Evolutionary conservation across 2,113 vertebrate genomes (phyloP).

Genomic region (Malurus cyaneus): DNA sequence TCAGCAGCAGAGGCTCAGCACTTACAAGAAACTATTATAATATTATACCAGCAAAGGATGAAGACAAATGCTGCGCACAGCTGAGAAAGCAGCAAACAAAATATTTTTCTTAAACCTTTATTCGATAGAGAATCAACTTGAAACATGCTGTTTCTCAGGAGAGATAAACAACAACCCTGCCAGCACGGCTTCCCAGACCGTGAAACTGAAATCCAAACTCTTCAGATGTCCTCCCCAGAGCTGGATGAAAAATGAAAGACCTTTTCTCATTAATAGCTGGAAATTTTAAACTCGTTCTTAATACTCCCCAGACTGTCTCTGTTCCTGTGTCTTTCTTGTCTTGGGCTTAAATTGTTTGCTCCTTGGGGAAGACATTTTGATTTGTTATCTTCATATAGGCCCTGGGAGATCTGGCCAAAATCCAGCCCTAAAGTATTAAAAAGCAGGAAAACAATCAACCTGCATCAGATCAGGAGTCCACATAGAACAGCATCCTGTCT

Average conservation of each 20-base stretch:
- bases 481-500: constrained; percentile 37
- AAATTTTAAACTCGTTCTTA: constrained; percentile 55
- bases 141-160: constrained; percentile 61
- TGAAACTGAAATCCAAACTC: constrained; percentile 62
- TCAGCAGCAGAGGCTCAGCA: constrained; percentile 52
- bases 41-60: constrained; percentile 46
- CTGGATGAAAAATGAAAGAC: constrained; percentile 61
- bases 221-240: constrained; percentile 64
- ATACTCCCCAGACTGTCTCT: constrained; percentile 44
- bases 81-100: constrained; percentile 71
- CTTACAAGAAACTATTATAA: constrained; percentile 65
- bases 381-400: constrained; percentile 49
- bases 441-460: constrained; percentile 21
- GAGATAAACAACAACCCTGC: constrained; percentile 60
- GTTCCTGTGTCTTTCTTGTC: constrained; percentile 38
- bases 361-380: constrained; percentile 41
- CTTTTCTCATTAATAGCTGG: constrained; percentile 60
- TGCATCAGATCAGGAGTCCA: constrained; percentile 34
- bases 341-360: constrained; percentile 42
- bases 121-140: constrained; percentile 47
- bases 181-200: constrained; percentile 54
- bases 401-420: constrained; percentile 42
- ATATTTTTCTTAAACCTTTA: constrained; percentile 60
- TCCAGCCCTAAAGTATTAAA: constrained; percentile 9
- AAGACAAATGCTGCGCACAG: constrained; percentile 56